Base-by-base conservation (phyloP, 2,797 vertebrate genomes). In the Gallinago nigripennis region DNA sequence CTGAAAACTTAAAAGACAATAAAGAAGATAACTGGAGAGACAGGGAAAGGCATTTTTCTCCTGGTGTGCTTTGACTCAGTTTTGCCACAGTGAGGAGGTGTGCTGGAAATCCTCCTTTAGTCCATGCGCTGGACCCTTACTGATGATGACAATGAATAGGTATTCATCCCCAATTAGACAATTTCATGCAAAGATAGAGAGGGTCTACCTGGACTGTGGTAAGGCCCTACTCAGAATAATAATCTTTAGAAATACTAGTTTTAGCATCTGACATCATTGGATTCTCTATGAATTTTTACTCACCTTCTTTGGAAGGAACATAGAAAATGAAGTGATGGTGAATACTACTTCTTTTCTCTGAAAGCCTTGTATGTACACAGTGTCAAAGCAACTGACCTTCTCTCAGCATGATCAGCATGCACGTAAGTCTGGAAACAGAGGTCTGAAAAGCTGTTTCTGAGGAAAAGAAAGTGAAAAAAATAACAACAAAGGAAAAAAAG, bases 71-170 rank as follows among this genome's bases (percentile, higher is more conserved):
- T 25, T 54, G 31, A 16, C 24, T 64, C 1, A 2, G 7, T 33
- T 76, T 53, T 64, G 25, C 13, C 45, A 37, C 33, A 70, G 69
- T 21, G 12, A 75, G 27, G 63, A 80, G 6, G 5, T 35, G 8
- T 1, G 6, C 20, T 69, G 33, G 56, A 80, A 84, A 53, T 5
- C 27, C 12, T 64, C 45, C 17, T 35, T 28, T 23, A 58, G 37
- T 31, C 50, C 1, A 1, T 4, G 8, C 1, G 0, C 25, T 48
- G 16, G 56, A 23, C 12, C 28, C 14, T 60, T 48, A 41, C 31
- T 45, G n/a, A 27, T 12, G 27, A 19, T 21, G 15, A 39, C 23
- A 70, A 9, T 18, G 20, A 53, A 16, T 27, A 30, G 6, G 3
- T 43, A 31, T 48, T 37, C 33, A 21, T 14, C 30, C 8, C 2